These are phyloP conservation scores for Goniozus legneri DNA, from an alignment of 1,140 invertebrate species.

Conservation along the genomic window DNA sequence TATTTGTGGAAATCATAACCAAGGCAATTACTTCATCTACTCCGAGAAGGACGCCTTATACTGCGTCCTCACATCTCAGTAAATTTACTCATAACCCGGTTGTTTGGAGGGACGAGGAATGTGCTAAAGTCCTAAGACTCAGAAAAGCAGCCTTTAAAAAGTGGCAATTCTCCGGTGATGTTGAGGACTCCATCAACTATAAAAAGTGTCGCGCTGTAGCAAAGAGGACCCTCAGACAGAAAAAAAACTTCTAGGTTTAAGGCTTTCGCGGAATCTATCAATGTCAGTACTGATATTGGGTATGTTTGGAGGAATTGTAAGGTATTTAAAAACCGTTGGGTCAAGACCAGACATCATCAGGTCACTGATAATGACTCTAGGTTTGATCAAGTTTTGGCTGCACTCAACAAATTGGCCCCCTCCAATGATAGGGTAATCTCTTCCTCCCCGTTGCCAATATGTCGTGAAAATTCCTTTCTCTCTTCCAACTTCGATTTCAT, in stretches of 20 bases:
- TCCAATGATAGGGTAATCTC: slow-evolving; percentile 2
- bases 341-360: too few relatives aligned
- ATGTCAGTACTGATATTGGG: neutral
- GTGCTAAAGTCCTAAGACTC: neutral
- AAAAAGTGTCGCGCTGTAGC: neutral
- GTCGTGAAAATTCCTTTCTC: slow-evolving; percentile 3
- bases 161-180: neutral
- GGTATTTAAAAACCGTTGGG: slow-evolving; percentile 12
- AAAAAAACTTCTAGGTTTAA: slow-evolving; percentile 3
- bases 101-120: neutral
- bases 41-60: neutral
- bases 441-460: neutral
- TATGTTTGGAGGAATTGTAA: slow-evolving; percentile 16
- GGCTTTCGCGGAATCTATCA: slow-evolving; percentile 6
- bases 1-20: neutral
- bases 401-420: too few relatives aligned
- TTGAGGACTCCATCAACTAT: neutral
- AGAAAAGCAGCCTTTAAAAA: neutral
- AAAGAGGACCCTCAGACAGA: neutral
- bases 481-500: slow-evolving; percentile 2
- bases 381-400: too few relatives aligned
- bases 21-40: neutral
- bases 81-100: neutral
- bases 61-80: too few relatives aligned
- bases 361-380: too few relatives aligned